phyloP scores from a whole-genome alignment of 2,113 vertebrate species.

The Esox niger region DNA sequence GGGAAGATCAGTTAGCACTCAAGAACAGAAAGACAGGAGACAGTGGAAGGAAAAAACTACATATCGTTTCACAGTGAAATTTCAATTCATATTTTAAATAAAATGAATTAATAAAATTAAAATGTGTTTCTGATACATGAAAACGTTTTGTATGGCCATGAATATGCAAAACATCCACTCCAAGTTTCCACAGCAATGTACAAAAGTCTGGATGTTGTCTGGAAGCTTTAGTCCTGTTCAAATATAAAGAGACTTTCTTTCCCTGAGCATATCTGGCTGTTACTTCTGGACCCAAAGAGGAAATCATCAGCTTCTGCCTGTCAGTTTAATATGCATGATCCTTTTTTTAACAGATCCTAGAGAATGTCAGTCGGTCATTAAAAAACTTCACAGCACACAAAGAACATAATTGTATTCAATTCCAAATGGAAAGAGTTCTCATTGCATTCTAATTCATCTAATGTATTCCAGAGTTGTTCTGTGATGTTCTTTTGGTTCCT shows the following conservation, averaged over 20 bases:
- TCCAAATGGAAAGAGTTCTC: constrained; percentile 21
- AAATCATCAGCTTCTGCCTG: constrained; percentile 11
- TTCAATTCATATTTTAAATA: too few relatives aligned
- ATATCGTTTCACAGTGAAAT: constrained; percentile 13
- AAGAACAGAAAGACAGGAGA: constrained; percentile 20
- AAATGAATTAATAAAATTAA: not conserved
- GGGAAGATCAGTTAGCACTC: constrained; percentile 19
- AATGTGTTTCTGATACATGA: not conserved
- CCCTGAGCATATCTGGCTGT: constrained; percentile 7
- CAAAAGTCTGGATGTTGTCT: not conserved
- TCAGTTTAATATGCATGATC: constrained; percentile 16
- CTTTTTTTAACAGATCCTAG: constrained; percentile 12
- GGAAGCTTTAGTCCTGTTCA: constrained; percentile 8
- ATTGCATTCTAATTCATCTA: constrained; percentile 33
- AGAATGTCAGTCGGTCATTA: constrained; percentile 17
- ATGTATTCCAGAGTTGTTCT: constrained; percentile 51
- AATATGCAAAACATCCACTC: not conserved
- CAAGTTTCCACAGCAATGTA: not conserved
- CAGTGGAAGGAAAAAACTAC: not conserved
- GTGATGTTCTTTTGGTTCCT: constrained; percentile 37
- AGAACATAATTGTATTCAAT: constrained; percentile 22
- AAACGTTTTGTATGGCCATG: not conserved
- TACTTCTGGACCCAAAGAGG: constrained; percentile 1
- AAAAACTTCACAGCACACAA: constrained; percentile 10
- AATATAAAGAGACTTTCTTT: not conserved